Evolutionary conservation across 2,797 vertebrate genomes (phyloP).

Genomic region (Ctenosaura bakeri): DNA sequence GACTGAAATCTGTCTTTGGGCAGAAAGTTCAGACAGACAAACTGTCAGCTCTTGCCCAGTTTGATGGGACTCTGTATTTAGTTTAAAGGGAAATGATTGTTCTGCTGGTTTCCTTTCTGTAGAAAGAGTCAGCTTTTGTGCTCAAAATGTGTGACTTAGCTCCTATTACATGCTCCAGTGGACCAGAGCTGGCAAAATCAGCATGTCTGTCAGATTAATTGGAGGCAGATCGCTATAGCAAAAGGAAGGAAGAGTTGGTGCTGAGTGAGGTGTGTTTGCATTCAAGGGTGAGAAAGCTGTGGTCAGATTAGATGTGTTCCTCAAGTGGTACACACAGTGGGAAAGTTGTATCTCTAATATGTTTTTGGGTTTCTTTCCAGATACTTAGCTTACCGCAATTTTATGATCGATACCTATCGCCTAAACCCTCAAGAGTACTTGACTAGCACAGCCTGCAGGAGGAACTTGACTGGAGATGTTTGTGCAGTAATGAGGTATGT

Average conservation of each 20-base stretch:
- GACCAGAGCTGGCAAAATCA: background rate
- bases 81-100: background rate
- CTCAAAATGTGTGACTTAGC: background rate
- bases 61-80: too few relatives aligned
- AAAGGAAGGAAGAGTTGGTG: background rate
- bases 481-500: slow-evolving; percentile 96
- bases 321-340: background rate
- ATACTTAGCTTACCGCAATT: slow-evolving; percentile 98
- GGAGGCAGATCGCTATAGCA: background rate
- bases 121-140: background rate
- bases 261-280: background rate
- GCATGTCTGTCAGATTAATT: background rate
- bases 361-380: slow-evolving; percentile 71
- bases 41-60: background rate
- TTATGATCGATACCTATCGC: slow-evolving; percentile 98
- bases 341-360: fast-evolving
- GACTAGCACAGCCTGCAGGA: slow-evolving; percentile 96
- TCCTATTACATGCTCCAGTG: background rate
- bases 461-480: slow-evolving; percentile 96
- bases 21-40: background rate
- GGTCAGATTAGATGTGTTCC: background rate
- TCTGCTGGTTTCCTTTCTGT: background rate
- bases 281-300: background rate
- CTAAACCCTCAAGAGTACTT: slow-evolving; percentile 98
- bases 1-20: too few relatives aligned